Evolutionary conservation across 2,888 invertebrate genomes (phyloP).

Genomic region (Polyommatus iphigenia): DNA sequence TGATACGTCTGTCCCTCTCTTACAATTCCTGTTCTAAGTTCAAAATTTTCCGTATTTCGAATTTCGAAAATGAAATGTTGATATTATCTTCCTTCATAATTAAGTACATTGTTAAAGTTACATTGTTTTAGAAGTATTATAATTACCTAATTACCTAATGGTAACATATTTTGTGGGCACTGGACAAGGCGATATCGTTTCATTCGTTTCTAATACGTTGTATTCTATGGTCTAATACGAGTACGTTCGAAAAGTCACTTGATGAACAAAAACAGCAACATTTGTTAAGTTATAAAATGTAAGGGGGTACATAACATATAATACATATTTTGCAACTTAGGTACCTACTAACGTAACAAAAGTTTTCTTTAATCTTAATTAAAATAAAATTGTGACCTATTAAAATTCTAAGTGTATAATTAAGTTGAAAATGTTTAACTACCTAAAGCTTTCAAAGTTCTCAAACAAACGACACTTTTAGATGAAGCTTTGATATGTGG

Average conservation of each 20-base stretch:
- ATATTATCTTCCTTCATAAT: no score
- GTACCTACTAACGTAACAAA: background rate
- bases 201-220: no score
- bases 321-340: background rate
- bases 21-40: background rate
- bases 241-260: no score
- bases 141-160: no score
- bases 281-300: no score
- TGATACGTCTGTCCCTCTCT: background rate
- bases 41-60: background rate
- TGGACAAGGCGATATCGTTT: no score
- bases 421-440: background rate
- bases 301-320: no score
- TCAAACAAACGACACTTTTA: slow-evolving; percentile 16
- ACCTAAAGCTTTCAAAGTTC: slow-evolving; percentile 5
- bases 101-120: no score
- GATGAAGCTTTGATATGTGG: background rate
- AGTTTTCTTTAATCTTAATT: background rate
- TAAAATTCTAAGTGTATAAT: slow-evolving; percentile 4
- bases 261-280: no score
- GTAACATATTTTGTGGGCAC: no score
- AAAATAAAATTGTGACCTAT: background rate
- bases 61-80: background rate
- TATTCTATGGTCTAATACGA: no score
- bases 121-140: background rate